Conservation (phyloP, 2,797 vertebrate species). For the Luscinia luscinia region DNA sequence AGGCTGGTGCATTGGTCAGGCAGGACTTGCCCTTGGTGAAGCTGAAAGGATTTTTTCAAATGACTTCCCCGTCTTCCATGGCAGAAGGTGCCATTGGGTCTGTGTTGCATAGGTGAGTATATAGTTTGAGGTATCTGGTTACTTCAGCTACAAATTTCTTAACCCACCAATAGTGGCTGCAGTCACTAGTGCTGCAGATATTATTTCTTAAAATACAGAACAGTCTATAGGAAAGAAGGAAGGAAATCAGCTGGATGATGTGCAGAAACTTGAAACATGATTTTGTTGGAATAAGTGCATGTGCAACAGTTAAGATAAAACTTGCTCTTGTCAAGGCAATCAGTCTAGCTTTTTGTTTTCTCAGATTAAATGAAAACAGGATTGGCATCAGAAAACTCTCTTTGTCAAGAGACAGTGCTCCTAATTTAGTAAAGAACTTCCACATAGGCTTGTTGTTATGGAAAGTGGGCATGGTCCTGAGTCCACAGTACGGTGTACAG, state of each 20-base stretch:
- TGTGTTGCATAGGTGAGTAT: fast-evolving
- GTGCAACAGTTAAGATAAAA: not conserved
- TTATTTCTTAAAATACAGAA: not conserved
- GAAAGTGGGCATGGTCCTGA: not conserved
- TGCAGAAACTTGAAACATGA: not conserved
- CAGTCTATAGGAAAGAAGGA: not conserved
- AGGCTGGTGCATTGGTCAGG: not conserved
- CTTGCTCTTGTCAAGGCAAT: not conserved
- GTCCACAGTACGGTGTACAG: not conserved
- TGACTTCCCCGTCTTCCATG: not conserved
- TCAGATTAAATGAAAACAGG: not conserved
- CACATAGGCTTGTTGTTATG: not conserved
- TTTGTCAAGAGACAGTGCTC: not conserved
- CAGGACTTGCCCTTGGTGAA: not conserved
- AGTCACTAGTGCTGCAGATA: not conserved
- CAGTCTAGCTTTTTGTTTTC: not conserved
- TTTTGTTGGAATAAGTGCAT: not conserved
- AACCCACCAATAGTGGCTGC: not conserved
- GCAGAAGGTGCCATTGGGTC: not conserved
- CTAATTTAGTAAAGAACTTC: not conserved
- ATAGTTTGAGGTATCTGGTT: not conserved
- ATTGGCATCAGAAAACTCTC: not conserved
- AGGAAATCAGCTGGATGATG: not conserved
- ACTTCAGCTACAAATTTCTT: not conserved
- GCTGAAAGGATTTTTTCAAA: not conserved